Evolutionary conservation across 2,113 vertebrate species (phyloP).

Genomic region (Procavia capensis): DNA sequence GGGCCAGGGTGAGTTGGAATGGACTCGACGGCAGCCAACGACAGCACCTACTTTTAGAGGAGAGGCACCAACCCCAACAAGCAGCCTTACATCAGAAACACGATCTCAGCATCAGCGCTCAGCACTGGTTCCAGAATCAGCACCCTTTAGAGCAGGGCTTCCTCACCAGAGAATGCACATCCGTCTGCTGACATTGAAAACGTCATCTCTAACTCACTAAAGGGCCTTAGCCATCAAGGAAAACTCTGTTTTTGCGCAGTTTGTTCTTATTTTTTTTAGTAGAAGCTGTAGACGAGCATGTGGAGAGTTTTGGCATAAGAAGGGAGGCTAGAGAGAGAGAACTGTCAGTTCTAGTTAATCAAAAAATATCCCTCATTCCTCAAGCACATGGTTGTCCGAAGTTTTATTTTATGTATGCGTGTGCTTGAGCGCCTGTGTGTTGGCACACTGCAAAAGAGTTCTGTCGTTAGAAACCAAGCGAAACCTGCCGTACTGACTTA

Average conservation of each 20-base stretch:
- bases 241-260: neutral
- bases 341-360: neutral
- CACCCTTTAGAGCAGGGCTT: neutral
- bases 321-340: neutral
- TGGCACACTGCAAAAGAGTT: neutral
- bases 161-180: rapidly evolving
- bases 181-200: neutral
- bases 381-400: neutral
- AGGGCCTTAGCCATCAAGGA: neutral
- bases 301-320: neutral
- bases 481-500: neutral
- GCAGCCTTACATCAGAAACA: neutral
- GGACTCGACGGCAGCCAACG: neutral
- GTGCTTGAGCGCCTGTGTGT: no score
- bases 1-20: no score
- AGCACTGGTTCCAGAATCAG: no score
- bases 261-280: neutral
- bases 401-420: neutral
- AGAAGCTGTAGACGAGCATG: neutral
- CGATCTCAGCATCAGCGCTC: neutral
- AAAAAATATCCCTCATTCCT: neutral
- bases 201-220: neutral
- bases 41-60: neutral
- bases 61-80: neutral
- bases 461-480: neutral